Base-by-base conservation (phyloP, 2,888 invertebrate species). In the Polydrusus pterygomalis region DNA sequence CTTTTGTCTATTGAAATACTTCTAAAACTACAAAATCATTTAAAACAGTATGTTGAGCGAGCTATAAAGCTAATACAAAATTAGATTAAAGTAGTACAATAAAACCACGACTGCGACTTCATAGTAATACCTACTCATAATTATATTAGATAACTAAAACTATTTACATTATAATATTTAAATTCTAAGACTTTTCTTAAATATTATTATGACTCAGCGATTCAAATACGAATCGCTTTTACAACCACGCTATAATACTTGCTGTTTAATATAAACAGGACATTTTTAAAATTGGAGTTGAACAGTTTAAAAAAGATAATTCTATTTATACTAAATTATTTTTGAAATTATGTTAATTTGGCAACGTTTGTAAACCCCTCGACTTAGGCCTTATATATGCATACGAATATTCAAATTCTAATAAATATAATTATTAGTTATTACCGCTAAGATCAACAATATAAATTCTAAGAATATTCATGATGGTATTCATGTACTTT, bases 241-340 rank as follows among this genome's bases (percentile, higher is more conserved):
- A 13, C 43, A 9, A 43, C 5, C 3, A 13, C 25, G 13, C n/a
- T 34, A 56, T 56, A 63, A 74, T 74, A 38, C 51, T 45, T 25
- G 8, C 67, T 67, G 67, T 67, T 67, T 67, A 67, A 67, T 67
- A 54, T 67, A 67, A 67, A 67, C 67, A 67, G 67, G 34, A 67
- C 30, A 40, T 54, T 30, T 25, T 30, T 10, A 49, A 67, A 40
- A 40, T 30, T 38, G 20, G 11, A 51, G 18, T 38, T 30, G 15
- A 38, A 38, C 18, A 62, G 20, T 43, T 43, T 7, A 62, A 62
- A 49, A 18, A 51, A 20, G 15, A 34, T 34, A 6, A 7, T 34
- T 34, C 7, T 9, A 7, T 34, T 7, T 6, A 7, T 9, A 9
- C 8, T 9, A 9, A 7, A 17, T 17, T 17, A 20, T 54, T 20